These are phyloP conservation scores for Drosophila bifasciata DNA, from an alignment of 1,140 invertebrate genomes.

Conservation along the genomic window DNA sequence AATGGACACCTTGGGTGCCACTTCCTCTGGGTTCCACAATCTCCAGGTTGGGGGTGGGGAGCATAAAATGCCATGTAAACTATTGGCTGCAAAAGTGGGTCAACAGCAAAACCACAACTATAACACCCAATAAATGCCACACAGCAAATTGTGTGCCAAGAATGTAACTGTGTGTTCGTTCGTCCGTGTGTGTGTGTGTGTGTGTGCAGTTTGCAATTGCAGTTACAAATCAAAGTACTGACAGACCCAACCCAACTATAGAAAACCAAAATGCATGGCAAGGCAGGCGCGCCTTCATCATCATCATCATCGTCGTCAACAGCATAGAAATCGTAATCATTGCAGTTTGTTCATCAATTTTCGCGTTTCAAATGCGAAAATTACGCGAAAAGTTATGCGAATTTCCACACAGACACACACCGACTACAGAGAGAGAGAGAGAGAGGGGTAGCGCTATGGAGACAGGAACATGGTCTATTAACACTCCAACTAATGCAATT, in stretches of 20 bases:
- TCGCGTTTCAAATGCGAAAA: slow-evolving; percentile 68
- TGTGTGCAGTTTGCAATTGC: slow-evolving; percentile 44
- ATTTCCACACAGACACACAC: slow-evolving; percentile 33
- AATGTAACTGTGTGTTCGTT: slow-evolving; percentile 21
- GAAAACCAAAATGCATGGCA: slow-evolving; percentile 40
- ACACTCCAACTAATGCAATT: slow-evolving; percentile 61
- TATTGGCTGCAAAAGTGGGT: slow-evolving; percentile 78
- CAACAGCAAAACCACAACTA: slow-evolving; percentile 70
- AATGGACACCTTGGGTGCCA: slow-evolving; percentile 51
- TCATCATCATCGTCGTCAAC: slow-evolving; percentile 15
- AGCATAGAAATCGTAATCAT: slow-evolving; percentile 30
- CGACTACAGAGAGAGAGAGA: too few relatives aligned
- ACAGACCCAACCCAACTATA: slow-evolving; percentile 49
- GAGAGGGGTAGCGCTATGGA: not conserved
- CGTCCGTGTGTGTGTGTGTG: slow-evolving; percentile 20
- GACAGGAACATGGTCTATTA: slow-evolving; percentile 27
- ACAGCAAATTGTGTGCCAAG: slow-evolving; percentile 55
- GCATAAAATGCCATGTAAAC: slow-evolving; percentile 56
- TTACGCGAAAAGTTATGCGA: slow-evolving; percentile 67
- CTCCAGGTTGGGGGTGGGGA: not conserved
- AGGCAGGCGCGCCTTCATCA: slow-evolving; percentile 57
- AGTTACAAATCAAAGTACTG: slow-evolving; percentile 53
- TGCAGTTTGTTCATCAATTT: slow-evolving; percentile 68
- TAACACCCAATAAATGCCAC: slow-evolving; percentile 75
- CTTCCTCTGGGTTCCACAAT: slow-evolving; percentile 30